Base-by-base conservation (phyloP, 2,113 vertebrate species). In the Eira barbara region DNA sequence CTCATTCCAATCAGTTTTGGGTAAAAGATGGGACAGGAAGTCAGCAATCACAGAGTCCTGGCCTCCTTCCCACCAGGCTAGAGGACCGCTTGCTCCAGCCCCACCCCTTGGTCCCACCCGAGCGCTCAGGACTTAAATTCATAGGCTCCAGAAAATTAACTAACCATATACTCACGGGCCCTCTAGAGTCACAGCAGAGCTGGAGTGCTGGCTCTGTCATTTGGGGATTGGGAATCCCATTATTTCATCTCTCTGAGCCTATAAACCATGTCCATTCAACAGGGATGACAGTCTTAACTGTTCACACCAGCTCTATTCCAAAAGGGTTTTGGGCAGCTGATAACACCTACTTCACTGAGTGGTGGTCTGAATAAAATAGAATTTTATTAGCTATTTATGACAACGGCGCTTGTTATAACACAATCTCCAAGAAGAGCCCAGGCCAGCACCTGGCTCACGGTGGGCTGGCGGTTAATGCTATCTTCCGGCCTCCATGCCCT, bases 261-360 rank as follows among this genome's bases (percentile, higher is more conserved):
- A 1, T 45, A 63, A 45, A 63, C 1, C 0, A 1, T 0, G 0
- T 65, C 61, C 81, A 2, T 63, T 47, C 39, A 80, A 61, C 0
- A 57, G 45, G 29, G 49, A 89, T 27, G 39, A 7, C 39, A 36
- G 47, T 27, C 81, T 82, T 45, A 61, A 63, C 23, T 69, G 17
- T 39, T 94, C 36, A 67, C 3, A 85, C 63, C 18, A 80, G 45
- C 14, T 81, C 55, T 52, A 7, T 80, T 81, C 74, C 57, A n/a
- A 65, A 78, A 84, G 63, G 42, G 71, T 23, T 52, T 47, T 17
- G 45, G 45, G 29, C 45, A 4, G 29, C 65, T 23, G 81, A 79
- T 8, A 57, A 73, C 31, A 69, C 27, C 61, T 13, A 49, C 65
- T 74, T 71, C 36, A 67, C 47, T 7, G 21, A 80, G 61, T 8